These are phyloP conservation scores for Miltochrista miniata DNA, from an alignment of 2,888 invertebrate genomes.

Conservation along the genomic window DNA sequence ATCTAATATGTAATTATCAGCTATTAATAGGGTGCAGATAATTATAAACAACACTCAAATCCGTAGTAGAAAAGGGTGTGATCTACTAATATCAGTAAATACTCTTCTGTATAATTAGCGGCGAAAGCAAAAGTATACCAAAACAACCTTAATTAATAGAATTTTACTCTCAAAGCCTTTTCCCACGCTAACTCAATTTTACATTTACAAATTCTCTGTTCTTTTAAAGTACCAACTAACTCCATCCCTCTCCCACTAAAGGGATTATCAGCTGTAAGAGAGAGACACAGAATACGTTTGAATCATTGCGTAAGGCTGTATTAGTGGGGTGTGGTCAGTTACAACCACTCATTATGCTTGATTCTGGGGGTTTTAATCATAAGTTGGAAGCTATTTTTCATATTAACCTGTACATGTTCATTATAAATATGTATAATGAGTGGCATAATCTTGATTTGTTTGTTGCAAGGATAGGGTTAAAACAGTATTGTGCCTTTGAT, in stretches of 20 bases:
- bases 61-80: constrained; percentile 3
- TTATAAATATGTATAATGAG: constrained; percentile 9
- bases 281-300: constrained; percentile 56
- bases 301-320: constrained; percentile 59
- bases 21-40: constrained; percentile 1
- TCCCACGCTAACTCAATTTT: constrained; percentile 60
- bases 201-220: constrained; percentile 43
- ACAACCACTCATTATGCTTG: constrained; percentile 73
- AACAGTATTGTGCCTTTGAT: no score
- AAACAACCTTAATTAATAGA: constrained; percentile 38
- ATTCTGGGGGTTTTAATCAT: constrained; percentile 68
- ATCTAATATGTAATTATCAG: not conserved
- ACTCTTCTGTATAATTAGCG: constrained; percentile 14
- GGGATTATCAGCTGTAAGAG: constrained; percentile 27
- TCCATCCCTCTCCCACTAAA: constrained; percentile 43
- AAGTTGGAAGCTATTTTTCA: constrained; percentile 61
- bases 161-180: constrained; percentile 34
- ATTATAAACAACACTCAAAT: constrained; percentile 19
- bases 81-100: constrained; percentile 13
- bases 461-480: not conserved
- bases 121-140: constrained; percentile 14
- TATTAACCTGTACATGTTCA: constrained; percentile 39
- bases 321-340: constrained; percentile 68
- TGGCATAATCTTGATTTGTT: constrained; percentile 13
- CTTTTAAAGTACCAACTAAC: constrained; percentile 33